Base-by-base conservation (phyloP, 2,113 vertebrate genomes). In the Corapipo altera region DNA sequence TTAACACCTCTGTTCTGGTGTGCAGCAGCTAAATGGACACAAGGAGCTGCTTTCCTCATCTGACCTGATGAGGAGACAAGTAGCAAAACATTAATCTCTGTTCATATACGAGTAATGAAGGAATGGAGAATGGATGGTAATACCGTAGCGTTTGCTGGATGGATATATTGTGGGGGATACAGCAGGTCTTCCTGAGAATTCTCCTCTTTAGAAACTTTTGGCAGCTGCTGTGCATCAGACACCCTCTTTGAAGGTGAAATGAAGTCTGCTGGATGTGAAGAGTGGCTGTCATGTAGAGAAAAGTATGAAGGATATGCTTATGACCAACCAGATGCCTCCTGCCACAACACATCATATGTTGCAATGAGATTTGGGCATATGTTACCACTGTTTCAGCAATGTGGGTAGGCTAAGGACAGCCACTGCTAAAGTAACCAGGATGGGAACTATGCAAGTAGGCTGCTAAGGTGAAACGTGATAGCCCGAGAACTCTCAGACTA, bases 121-220 rank as follows among this genome's bases (percentile, higher is more conserved):
- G 11, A 41, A 13, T n/a, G 18, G 8, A 64, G 21, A 65, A 77
- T 17, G 2, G 5, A 12, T 52, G 35, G 6, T 6, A 74, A 59
- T 3, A 3, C 12, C 10, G 9, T 8, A 58, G 5, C 1, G 32
- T 52, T 73, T 23, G 0, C 11, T 71, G 17, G 4, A 16, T 84
- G 16, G 3, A 28, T 51, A 33, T 52, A 20, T 30, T 33, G 3
- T 30, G 66, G 4, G 33, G 16, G 86, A 67, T 61, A 62, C 2
- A 46, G 2, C 15, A 43, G 15, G 4, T 44, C 20, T 81, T 64
- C 35, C 39, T 65, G 44, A 67, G 18, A 88, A 21, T 15, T 17
- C 2, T 74, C 8, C 1, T 74, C 15, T 66, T 77, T 5, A 65
- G 46, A 71, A 74, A 64, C 1, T 39, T 35, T 67, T 64, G 74